Evolutionary conservation across 2,888 invertebrate genomes (phyloP).

Genomic region (Antheraea yamamai): DNA sequence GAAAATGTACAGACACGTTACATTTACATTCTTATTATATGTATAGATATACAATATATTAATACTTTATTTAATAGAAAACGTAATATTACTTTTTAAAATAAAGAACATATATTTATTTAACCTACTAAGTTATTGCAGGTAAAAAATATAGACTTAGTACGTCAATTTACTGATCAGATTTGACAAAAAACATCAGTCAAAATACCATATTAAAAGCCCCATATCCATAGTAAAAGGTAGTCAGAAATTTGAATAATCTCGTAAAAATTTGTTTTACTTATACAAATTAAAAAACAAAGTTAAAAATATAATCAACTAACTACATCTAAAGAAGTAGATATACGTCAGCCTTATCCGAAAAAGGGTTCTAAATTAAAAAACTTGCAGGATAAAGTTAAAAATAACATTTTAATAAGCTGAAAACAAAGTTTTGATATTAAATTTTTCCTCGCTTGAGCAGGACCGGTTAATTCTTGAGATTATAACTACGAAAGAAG

Average conservation of each 20-base stretch:
- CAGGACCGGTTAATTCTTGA: constrained; percentile 53
- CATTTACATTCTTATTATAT: no score
- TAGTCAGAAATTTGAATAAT: not conserved
- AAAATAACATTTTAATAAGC: constrained; percentile 49
- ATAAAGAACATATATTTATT: no score
- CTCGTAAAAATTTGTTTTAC: not conserved
- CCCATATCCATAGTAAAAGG: no score
- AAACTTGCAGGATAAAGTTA: constrained; percentile 27
- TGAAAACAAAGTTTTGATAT: constrained; percentile 54
- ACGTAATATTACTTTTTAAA: no score
- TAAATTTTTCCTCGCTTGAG: constrained; percentile 51
- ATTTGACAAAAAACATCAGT: not conserved
- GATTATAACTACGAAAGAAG: constrained; percentile 44
- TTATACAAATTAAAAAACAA: not conserved
- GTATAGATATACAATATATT: no score
- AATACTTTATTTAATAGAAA: no score
- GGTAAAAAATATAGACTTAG: not conserved
- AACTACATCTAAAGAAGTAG: not conserved
- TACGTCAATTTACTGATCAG: not conserved
- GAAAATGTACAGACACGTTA: no score
- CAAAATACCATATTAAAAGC: not conserved
- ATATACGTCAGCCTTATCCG: constrained; percentile 21
- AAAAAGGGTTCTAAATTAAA: constrained; percentile 22
- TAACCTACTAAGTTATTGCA: no score
- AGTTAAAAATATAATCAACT: not conserved